Percentiles rank a stretch among this genome's conserved stretches.
Conservation (phyloP, 2,888 invertebrate species). For the Molanna angustata region DNA sequence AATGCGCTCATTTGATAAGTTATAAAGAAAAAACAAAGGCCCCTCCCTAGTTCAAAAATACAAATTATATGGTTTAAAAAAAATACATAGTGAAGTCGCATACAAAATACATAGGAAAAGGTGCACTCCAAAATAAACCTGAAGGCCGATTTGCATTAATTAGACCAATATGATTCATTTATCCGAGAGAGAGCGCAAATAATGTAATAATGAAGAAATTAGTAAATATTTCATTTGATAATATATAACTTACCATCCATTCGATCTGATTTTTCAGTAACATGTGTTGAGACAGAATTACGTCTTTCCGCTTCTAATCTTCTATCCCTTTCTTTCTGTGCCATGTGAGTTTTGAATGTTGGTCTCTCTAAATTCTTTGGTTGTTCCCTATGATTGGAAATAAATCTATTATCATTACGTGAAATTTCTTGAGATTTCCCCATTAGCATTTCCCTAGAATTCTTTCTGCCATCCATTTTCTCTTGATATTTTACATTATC, state of each 20-base stretch:
- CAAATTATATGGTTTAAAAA: too few species aligned
- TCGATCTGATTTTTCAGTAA: slow-evolving; percentile 65
- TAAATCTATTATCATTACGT: slow-evolving; percentile 43
- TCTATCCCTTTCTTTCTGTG: slow-evolving; percentile 60
- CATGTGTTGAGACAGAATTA: slow-evolving; percentile 72
- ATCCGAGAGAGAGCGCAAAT: not conserved
- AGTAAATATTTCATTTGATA: not conserved
- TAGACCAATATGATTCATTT: not conserved
- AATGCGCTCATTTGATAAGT: too few species aligned
- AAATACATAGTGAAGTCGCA: too few species aligned
- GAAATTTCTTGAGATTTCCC: slow-evolving; percentile 48
- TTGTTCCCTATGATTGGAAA: slow-evolving; percentile 39
- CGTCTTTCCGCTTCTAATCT: slow-evolving; percentile 69
- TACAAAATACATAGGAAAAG: too few species aligned
- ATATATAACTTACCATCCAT: slow-evolving; percentile 47
- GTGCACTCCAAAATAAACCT: not conserved
- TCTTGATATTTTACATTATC: slow-evolving; percentile 39
- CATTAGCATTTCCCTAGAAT: slow-evolving; percentile 52
- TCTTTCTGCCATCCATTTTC: slow-evolving; percentile 50
- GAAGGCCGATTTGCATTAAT: not conserved
- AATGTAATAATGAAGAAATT: not conserved
- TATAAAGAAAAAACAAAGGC: too few species aligned
- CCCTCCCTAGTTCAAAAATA: too few species aligned
- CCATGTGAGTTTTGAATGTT: slow-evolving; percentile 72
- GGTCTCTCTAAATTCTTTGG: slow-evolving; percentile 54